Percentiles rank a stretch among this genome's conserved stretches.
phyloP scores from a whole-genome alignment of 2,888 invertebrate species.

The Polietes domitor region DNA sequence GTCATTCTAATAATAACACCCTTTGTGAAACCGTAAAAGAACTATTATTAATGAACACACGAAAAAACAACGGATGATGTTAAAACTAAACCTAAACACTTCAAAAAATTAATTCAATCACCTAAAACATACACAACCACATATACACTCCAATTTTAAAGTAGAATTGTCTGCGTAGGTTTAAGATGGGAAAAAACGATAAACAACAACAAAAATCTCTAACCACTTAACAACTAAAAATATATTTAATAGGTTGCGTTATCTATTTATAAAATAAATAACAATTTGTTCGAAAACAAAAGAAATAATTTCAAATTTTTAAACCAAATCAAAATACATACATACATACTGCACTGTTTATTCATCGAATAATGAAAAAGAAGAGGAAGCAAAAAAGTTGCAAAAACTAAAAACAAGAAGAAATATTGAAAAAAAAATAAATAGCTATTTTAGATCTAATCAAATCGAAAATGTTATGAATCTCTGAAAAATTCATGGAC shows the following conservation, averaged over 20 bases:
- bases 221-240: constrained; percentile 38
- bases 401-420: constrained; percentile 53
- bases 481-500: constrained; percentile 20
- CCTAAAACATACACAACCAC: not conserved
- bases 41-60: not conserved
- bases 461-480: constrained; percentile 42
- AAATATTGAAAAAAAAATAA: constrained; percentile 25
- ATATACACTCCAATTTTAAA: constrained; percentile 62
- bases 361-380: constrained; percentile 75
- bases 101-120: not conserved
- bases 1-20: constrained; percentile 1
- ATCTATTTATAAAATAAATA: constrained; percentile 65
- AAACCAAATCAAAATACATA: constrained; percentile 66
- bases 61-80: not conserved
- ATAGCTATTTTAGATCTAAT: constrained; percentile 48
- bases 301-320: constrained; percentile 33
- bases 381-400: constrained; percentile 35
- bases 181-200: constrained; percentile 50
- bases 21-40: not conserved
- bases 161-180: constrained; percentile 66
- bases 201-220: constrained; percentile 9
- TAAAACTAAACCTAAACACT: not conserved
- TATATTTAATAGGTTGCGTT: constrained; percentile 61
- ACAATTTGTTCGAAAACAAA: constrained; percentile 58
- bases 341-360: constrained; percentile 76